Evolutionary conservation across 2,888 invertebrate genomes (phyloP).

Genomic region (Hedychridium roseum): DNA sequence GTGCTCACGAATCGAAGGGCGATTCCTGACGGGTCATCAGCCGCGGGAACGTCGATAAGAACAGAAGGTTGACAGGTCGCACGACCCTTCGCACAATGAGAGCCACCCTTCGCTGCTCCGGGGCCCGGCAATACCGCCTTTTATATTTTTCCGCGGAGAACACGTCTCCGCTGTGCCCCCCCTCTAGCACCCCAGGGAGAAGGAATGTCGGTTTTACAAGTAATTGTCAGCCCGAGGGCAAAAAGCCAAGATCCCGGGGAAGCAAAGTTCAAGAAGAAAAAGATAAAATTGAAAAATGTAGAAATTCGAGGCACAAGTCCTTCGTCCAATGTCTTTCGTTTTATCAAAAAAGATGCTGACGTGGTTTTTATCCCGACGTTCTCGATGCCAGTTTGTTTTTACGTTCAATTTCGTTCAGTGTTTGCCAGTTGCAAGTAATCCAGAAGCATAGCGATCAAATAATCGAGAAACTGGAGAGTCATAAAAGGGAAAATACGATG

Average conservation of each 20-base stretch:
- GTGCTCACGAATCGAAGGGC: constrained; percentile 11
- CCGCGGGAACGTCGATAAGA: constrained; percentile 30
- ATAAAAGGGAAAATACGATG: background rate
- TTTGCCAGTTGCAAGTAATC: too few species aligned
- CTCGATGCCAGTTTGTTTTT: too few species aligned
- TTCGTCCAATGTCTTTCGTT: too few species aligned
- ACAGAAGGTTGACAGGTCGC: constrained; percentile 32
- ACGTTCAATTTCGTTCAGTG: too few species aligned
- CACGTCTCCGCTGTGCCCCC: constrained; percentile 58
- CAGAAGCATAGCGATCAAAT: too few species aligned
- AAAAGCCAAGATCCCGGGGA: too few species aligned
- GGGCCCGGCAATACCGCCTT: constrained; percentile 48
- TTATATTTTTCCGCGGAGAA: constrained; percentile 42
- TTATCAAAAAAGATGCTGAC: too few species aligned
- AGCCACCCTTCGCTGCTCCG: constrained; percentile 31
- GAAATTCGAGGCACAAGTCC: too few species aligned
- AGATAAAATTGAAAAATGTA: too few species aligned
- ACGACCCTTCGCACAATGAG: constrained; percentile 29
- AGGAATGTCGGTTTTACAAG: constrained; percentile 61
- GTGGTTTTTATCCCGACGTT: too few species aligned
- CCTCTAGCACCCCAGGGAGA: constrained; percentile 53
- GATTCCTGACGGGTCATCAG: constrained; percentile 24
- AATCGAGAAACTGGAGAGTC: background rate
- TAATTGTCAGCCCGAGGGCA: constrained; percentile 60
- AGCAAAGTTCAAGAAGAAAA: too few species aligned